Conservation (phyloP, 2,113 vertebrate genomes). For the Choloepus hoffmanni region DNA sequence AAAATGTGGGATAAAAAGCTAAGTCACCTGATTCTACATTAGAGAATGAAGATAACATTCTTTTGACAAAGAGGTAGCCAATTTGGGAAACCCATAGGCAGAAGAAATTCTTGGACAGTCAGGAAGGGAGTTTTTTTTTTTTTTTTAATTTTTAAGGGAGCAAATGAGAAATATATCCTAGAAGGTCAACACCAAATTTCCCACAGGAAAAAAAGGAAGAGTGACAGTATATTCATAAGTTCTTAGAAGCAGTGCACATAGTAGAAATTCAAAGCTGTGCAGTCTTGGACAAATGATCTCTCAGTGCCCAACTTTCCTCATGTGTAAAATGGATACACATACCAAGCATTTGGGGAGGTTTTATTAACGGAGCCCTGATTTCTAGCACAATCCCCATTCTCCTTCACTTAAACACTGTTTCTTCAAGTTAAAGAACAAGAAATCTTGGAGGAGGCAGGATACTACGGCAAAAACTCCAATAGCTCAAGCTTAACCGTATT, state of each 20-base stretch:
- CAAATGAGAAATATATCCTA: neutral
- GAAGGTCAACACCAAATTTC: neutral
- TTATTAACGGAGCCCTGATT: neutral
- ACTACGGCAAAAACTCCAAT: neutral
- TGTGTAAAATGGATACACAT: neutral
- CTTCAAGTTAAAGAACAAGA: neutral
- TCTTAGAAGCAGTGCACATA: neutral
- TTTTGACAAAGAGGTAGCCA: neutral
- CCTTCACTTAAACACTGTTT: neutral
- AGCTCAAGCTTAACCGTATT: neutral
- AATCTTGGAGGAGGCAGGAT: neutral
- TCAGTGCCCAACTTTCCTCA: neutral
- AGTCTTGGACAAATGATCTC: neutral
- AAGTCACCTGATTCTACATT: neutral
- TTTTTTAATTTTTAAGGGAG: neutral
- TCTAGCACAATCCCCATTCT: neutral
- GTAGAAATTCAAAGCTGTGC: neutral
- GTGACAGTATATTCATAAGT: neutral
- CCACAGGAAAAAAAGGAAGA: neutral
- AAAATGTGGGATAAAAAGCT: neutral
- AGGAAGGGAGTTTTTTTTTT: neutral
- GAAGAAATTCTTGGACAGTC: constrained; percentile 38
- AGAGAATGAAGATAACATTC: neutral
- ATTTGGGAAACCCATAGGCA: neutral
- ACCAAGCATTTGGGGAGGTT: neutral